Base-by-base conservation (phyloP, 2,797 vertebrate genomes). In the Muscicapa striata region DNA sequence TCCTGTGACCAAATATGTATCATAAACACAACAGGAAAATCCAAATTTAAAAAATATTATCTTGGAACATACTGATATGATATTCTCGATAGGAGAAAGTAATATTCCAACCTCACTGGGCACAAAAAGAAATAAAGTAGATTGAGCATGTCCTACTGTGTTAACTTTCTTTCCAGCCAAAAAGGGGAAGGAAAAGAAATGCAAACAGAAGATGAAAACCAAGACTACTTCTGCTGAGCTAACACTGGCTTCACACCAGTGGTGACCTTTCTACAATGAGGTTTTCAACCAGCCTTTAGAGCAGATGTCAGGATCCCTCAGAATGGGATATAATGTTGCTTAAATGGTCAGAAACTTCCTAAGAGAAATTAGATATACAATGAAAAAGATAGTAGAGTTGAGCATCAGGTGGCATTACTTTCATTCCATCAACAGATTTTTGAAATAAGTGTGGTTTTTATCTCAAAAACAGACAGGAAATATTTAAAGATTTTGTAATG, bases 171-270 rank as follows among this genome's bases (percentile, higher is more conserved):
- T 82, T 93, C 55, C 66, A 85, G 58, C 14, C n/a, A 84, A 57
- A 93, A 94, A 89, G 22, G 67, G 40, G 87, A 95, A 12, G 76
- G 51, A 72, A 94, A 76, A 86, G 72, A 97, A 96, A 76, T 67
- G 40, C 63, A 94, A 82, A 57, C 11, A 76, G 82, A 90, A 55
- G 85, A 80, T 77, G 49, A 89, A 95, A 96, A 93, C 19, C 52
- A 59, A 57, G 6, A 59, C 62, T 95, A 95, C 36, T 81, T 91
- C 84, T 87, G 11, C 43, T 89, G 74, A 63, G 16, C 81, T 94
- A 80, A 74, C 64, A 24, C 4, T 92, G 79, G 45, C 80, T 59
- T 85, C 17, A 40, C 57, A 90, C 45, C 88, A 94, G 30, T 67
- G 26, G n/a, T 83, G 41, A 24, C 15, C 10, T n/a, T 64, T 64